These are phyloP conservation scores for Chirona hameri DNA, from an alignment of 2,888 invertebrate genomes.

Conservation along the genomic window DNA sequence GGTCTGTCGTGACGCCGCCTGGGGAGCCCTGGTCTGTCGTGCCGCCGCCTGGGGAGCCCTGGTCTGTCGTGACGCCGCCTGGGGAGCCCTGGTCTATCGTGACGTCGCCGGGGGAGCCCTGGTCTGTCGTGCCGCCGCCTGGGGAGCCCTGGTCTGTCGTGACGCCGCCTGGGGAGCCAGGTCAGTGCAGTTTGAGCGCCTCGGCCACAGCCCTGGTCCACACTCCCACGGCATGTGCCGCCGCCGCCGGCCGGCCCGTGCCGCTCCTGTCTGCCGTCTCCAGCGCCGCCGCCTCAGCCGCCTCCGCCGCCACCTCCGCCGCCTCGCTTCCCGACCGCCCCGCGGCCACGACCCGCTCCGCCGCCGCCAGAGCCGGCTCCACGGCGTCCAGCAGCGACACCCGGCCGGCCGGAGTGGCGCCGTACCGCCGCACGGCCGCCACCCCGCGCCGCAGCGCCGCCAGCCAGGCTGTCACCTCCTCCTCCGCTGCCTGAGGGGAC, in stretches of 20 bases:
- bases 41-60: no score
- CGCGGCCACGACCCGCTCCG: conserved; percentile 32
- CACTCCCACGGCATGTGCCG: conserved; percentile 48
- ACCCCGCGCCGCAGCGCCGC: conserved; percentile 56
- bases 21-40: no score
- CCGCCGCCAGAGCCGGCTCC: conserved; percentile 50
- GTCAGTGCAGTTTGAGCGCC: conserved; percentile 8
- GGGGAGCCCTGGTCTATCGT: no score
- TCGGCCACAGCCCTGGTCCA: conserved; percentile 37
- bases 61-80: no score
- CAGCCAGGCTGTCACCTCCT: conserved; percentile 51
- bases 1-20: no score
- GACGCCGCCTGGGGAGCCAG: no score
- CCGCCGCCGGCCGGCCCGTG: conserved; percentile 61
- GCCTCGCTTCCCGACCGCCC: conserved; percentile 30
- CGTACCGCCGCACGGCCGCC: conserved; percentile 62
- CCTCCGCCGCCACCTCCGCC: conserved; percentile 38
- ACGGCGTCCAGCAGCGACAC: conserved; percentile 67
- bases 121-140: no score
- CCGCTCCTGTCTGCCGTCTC: conserved; percentile 48
- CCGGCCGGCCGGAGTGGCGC: conserved; percentile 68
- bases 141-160: no score
- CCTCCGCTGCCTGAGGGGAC: neutral
- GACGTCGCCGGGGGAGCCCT: no score
- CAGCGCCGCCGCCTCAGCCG: conserved; percentile 46